phyloP scores from a whole-genome alignment of 2,113 vertebrate genomes.

The Actenoides hombroni region DNA sequence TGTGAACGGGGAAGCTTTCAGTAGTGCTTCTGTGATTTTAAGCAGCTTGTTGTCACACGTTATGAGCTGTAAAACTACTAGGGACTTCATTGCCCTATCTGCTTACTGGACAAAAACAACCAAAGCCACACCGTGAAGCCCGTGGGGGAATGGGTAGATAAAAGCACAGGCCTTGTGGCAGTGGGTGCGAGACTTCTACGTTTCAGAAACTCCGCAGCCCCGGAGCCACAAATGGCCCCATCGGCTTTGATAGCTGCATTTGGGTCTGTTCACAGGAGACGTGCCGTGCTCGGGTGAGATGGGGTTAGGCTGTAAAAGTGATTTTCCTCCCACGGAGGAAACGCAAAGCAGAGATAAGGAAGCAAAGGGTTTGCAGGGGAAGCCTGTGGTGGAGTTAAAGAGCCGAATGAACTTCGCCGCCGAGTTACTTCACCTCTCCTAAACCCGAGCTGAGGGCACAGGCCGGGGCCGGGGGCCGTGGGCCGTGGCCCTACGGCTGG shows the following conservation, averaged over 20 bases:
- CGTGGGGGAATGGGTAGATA: background rate
- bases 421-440: accelerated
- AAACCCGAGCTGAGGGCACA: accelerated
- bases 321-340: too few species aligned
- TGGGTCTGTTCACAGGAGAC: background rate
- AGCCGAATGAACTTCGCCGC: accelerated
- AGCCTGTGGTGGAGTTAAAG: background rate
- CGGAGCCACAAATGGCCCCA: accelerated
- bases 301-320: background rate
- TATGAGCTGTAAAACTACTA: background rate
- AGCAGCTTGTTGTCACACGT: background rate
- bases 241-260: background rate
- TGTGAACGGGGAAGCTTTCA: background rate
- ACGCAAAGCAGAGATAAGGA: accelerated
- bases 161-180: accelerated
- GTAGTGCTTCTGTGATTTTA: background rate
- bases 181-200: background rate
- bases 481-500: too few species aligned
- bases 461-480: too few species aligned
- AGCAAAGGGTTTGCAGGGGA: accelerated
- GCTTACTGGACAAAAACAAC: background rate
- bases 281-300: accelerated
- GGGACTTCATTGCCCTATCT: background rate
- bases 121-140: background rate
- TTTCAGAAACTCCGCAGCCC: background rate